phyloP scores from a whole-genome alignment of 2,113 vertebrate genomes.

The Chionis minor region DNA sequence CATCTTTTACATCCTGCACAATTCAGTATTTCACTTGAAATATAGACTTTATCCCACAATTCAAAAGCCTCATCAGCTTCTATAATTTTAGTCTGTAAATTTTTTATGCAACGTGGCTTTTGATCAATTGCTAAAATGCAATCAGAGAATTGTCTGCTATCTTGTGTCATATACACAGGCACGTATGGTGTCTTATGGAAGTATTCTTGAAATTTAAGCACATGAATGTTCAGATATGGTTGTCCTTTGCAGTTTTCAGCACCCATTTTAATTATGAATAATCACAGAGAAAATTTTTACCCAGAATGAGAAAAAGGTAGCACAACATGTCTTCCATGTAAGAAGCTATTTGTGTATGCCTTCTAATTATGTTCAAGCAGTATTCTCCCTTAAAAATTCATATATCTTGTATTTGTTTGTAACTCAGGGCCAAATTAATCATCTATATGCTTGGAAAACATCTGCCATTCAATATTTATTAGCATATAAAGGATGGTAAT shows the following conservation, averaged over 20 bases:
- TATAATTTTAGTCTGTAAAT: neutral
- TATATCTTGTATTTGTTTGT: neutral
- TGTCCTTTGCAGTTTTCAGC: neutral
- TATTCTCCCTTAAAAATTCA: neutral
- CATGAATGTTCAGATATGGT: neutral
- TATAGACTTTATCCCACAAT: neutral
- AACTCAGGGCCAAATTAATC: conserved; percentile 20
- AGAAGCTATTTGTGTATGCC: neutral
- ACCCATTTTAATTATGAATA: neutral
- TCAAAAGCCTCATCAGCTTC: neutral
- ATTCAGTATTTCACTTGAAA: neutral
- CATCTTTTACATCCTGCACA: neutral
- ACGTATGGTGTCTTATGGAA: neutral
- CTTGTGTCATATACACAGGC: neutral
- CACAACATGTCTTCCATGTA: neutral
- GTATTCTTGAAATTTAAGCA: neutral
- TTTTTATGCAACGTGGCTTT: neutral
- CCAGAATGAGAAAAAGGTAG: neutral
- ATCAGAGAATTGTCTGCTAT: neutral
- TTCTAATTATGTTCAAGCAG: neutral
- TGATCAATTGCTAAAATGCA: neutral
- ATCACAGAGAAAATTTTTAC: neutral
- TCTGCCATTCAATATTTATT: conserved; percentile 48
- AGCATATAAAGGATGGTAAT: neutral
- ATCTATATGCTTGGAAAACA: conserved; percentile 20